Evolutionary conservation across 2,797 vertebrate genomes (phyloP), one percentile per base, ranked within the genome.

Genomic region (Anas acuta): DNA sequence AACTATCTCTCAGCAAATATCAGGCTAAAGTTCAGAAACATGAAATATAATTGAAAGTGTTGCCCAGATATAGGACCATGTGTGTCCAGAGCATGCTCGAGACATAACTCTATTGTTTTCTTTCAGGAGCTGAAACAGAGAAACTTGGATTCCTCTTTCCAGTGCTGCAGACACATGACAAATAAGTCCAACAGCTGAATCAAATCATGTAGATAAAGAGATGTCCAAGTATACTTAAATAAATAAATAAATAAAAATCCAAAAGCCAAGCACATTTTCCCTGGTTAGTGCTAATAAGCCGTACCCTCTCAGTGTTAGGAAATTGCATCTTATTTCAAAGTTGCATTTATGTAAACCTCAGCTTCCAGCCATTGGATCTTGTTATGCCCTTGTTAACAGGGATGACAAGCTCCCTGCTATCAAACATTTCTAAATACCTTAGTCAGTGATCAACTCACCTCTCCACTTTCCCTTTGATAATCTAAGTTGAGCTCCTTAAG

Each of bases 401-500:
- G 51, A 74, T 58, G 80, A 70, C 66, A 81, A 87, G 51, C 58
- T 89, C 45, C 37, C 62, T 62, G 49, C 25, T 84, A 93, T 92
- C 90, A 95, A 90, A 93, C 60, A 92, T 93, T 81, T 72, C 25
- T 45, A 58, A 75, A 41, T 11, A 58, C 41, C 30, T 94, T 90
- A 54, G 0, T 0, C 39, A 66, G 37, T 54, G 80, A 89, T 75
- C 80, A 89, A 5, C 84, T 86, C 90, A 89, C 84, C 51, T 92
- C 71, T 87, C 51, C 71, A 14, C 51, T 78, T 87, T 84, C 32
- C 7, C 77, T 94, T 92, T 93, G 88, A 93, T 88, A 94, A 86
- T 81, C 57, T 61, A 87, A 83, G 39, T 67, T 84, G 62, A 94
- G 54, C 51, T 93, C 58, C 86, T 96, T 89, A 90, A 94, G 37